A percentile compares a stretch with the other conserved stretches of the same genome.
These are phyloP conservation scores for Euplagia quadripunctaria DNA, from an alignment of 2,888 invertebrate genomes.

Conservation along the genomic window DNA sequence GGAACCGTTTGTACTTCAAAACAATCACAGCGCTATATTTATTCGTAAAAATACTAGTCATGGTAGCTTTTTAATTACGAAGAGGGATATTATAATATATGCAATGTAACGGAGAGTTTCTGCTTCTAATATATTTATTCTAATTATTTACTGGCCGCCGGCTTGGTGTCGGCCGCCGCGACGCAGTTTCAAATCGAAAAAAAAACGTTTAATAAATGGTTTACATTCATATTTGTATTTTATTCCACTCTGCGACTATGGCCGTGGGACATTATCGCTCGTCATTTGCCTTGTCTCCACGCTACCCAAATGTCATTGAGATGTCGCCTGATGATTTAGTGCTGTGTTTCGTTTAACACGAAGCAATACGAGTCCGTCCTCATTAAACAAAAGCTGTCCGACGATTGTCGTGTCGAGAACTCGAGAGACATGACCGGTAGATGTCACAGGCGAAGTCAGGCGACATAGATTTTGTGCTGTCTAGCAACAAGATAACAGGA, in stretches of 20 bases:
- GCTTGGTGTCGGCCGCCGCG: slow-evolving; percentile 35
- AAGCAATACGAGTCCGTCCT: no score
- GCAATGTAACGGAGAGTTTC: slow-evolving; percentile 65
- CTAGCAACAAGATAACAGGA: no score
- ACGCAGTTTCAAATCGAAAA: slow-evolving; percentile 59
- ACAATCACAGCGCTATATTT: slow-evolving; percentile 49
- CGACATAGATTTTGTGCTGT: no score
- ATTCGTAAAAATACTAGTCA: slow-evolving; percentile 65
- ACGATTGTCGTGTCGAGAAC: no score
- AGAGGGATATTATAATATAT: slow-evolving; percentile 59
- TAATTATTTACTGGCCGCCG: slow-evolving; percentile 55
- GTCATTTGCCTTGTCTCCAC: no score
- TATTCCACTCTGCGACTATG: neutral
- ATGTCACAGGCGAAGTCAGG: no score
- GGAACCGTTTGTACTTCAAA: slow-evolving; percentile 34
- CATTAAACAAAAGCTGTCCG: no score
- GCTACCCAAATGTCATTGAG: no score
- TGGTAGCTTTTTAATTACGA: slow-evolving; percentile 71
- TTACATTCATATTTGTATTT: slow-evolving; percentile 70
- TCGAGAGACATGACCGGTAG: no score
- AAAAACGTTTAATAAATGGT: slow-evolving; percentile 73
- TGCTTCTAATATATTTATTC: slow-evolving; percentile 74
- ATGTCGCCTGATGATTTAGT: no score
- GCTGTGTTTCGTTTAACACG: no score
- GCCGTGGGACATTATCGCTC: neutral